A percentile compares a stretch with the other conserved stretches of the same genome.
Evolutionary conservation across 1,140 invertebrate species (phyloP).

Genomic region (Riptortus pedestris): DNA sequence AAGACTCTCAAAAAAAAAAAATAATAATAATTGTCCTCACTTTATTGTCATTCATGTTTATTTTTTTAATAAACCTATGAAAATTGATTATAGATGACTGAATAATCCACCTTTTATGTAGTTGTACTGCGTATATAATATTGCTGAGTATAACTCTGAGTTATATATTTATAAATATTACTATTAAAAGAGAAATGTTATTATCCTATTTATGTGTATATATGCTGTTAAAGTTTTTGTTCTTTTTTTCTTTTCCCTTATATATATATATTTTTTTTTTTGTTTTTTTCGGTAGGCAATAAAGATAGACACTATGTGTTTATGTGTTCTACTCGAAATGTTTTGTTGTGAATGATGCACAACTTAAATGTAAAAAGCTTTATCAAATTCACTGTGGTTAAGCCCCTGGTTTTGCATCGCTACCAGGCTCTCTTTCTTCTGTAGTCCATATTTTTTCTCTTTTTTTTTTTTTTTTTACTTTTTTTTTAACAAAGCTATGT

Average conservation of each 20-base stretch:
- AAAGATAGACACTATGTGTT: constrained; percentile 6
- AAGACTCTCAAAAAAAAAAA: not conserved
- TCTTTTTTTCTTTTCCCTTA: not conserved
- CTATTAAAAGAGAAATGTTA: not conserved
- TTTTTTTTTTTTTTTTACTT: constrained; percentile 12
- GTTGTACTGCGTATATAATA: not conserved
- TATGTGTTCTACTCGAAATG: constrained; percentile 3
- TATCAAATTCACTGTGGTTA: not conserved
- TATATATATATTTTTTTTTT: no score
- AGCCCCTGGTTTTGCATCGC: not conserved
- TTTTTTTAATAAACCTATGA: no score
- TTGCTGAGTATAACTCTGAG: not conserved
- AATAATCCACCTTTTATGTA: not conserved
- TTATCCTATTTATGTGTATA: constrained; percentile 13
- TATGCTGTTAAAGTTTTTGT: constrained; percentile 6
- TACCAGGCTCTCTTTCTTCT: not conserved
- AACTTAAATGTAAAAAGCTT: constrained; percentile 13
- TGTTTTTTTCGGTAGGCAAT: not conserved
- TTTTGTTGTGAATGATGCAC: constrained; percentile 12
- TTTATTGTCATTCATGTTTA: no score
- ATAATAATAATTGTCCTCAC: no score
- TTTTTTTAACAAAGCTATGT: constrained; percentile 11
- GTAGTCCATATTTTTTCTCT: no score
- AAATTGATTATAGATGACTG: not conserved
- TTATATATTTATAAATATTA: not conserved